phyloP scores from a whole-genome alignment of 1,140 invertebrate species.

The Caenorhabditis inopinata region DNA sequence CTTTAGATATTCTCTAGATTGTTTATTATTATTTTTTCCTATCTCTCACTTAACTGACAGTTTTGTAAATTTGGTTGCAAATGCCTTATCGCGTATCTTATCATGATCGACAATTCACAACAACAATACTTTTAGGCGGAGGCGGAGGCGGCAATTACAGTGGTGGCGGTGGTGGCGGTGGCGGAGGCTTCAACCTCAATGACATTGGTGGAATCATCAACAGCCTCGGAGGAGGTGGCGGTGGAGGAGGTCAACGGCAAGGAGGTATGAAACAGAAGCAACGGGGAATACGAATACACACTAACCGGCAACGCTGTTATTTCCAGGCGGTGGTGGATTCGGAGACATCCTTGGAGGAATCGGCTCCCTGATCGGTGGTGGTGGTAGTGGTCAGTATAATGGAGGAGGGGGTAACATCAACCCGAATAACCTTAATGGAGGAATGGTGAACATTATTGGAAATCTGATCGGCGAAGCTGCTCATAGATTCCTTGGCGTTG shows the following conservation, averaged over 20 bases:
- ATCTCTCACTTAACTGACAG: too few species aligned
- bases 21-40: too few species aligned
- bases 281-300: too few species aligned
- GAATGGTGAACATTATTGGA: conserved; percentile 63
- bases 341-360: conserved; percentile 53
- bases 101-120: too few species aligned
- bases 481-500: conserved; percentile 64
- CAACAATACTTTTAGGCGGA: neutral
- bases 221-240: conserved; percentile 31
- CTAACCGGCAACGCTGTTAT: too few species aligned
- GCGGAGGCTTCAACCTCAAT: conserved; percentile 48
- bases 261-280: neutral
- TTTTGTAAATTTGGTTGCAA: too few species aligned
- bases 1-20: too few species aligned
- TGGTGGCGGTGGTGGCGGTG: conserved; percentile 41
- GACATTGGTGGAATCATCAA: conserved; percentile 43
- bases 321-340: conserved; percentile 47
- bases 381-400: conserved; percentile 46
- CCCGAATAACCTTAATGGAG: conserved; percentile 56
- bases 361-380: conserved; percentile 54
- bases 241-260: conserved; percentile 35
- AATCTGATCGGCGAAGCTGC: conserved; percentile 65
- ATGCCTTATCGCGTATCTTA: too few species aligned
- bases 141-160: neutral
- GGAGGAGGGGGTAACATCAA: conserved; percentile 55